Percentiles rank a stretch among this genome's conserved stretches.
Evolutionary conservation across 2,888 invertebrate genomes (phyloP).

Genomic region (Agriopis leucophaearia): DNA sequence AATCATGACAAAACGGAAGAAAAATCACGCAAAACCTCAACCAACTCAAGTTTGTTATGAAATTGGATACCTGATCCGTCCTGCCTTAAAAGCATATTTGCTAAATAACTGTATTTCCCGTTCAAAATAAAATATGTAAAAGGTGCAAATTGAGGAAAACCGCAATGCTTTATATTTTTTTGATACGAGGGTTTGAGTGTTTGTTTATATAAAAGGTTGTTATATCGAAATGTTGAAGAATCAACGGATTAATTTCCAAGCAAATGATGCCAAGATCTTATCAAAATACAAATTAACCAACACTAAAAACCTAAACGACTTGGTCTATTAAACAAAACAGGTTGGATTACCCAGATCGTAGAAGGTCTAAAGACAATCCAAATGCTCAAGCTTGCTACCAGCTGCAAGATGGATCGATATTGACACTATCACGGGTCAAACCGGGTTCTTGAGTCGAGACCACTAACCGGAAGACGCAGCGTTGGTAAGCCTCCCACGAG

Average conservation of each 20-base stretch:
- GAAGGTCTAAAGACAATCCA: too few relatives aligned
- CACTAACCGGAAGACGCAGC: too few relatives aligned
- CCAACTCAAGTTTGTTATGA: conserved; percentile 11
- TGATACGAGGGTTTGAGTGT: conserved; percentile 10
- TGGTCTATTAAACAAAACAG: too few relatives aligned
- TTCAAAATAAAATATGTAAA: conserved; percentile 22
- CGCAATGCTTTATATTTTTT: conserved; percentile 25
- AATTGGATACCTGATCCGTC: conserved; percentile 10
- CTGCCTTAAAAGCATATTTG: conserved; percentile 17
- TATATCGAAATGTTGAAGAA: background rate
- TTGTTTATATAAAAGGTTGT: conserved; percentile 8
- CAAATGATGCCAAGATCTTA: too few relatives aligned
- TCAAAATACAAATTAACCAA: too few relatives aligned
- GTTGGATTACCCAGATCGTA: too few relatives aligned
- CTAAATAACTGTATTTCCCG: conserved; percentile 28
- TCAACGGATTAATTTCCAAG: background rate
- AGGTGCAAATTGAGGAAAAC: conserved; percentile 32
- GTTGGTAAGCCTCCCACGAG: too few relatives aligned
- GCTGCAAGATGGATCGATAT: too few relatives aligned
- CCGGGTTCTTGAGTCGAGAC: too few relatives aligned
- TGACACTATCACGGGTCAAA: too few relatives aligned
- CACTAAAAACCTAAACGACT: too few relatives aligned
- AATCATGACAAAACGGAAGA: background rate
- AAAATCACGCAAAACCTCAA: conserved; percentile 4
- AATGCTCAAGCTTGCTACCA: too few relatives aligned